Evolutionary conservation across 1,140 invertebrate genomes (phyloP).

Genomic region (Meteorus sp.): DNA sequence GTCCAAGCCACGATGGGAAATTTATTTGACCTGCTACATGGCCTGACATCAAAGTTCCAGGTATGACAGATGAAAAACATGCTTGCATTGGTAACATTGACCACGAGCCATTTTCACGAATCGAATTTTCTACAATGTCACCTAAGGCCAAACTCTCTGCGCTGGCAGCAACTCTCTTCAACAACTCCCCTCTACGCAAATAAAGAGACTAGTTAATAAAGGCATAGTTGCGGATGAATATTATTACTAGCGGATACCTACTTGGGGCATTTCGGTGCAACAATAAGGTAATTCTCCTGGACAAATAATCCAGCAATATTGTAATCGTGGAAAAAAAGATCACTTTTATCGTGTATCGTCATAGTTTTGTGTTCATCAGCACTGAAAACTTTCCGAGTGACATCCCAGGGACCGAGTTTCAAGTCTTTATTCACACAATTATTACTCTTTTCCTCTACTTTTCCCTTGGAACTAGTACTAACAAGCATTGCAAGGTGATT

Average conservation of each 20-base stretch:
- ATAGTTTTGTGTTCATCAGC: constrained; percentile 80
- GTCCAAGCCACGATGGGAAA: constrained; percentile 95
- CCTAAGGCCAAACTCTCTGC: constrained; percentile 85
- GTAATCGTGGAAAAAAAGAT: constrained; percentile 98
- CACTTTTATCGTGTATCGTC: constrained; percentile 82
- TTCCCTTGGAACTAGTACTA: constrained; percentile 61
- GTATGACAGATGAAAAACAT: constrained; percentile 88
- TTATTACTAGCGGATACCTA: constrained; percentile 49
- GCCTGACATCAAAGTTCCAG: constrained; percentile 83
- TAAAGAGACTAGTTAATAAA: constrained; percentile 16
- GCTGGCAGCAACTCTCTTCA: constrained; percentile 74
- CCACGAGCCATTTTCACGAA: constrained; percentile 83
- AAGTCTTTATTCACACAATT: constrained; percentile 75
- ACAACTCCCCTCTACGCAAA: constrained; percentile 57
- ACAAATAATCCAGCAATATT: constrained; percentile 93
- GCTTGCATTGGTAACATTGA: constrained; percentile 89
- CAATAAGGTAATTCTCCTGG: constrained; percentile 93
- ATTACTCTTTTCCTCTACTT: constrained; percentile 61
- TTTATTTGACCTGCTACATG: constrained; percentile 75
- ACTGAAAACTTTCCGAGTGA: constrained; percentile 86
- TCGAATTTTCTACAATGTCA: constrained; percentile 81
- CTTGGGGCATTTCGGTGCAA: constrained; percentile 69
- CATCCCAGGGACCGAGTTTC: constrained; percentile 93
- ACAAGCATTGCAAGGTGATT: constrained; percentile 84
- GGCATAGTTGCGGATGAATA: background rate